Percentiles rank a stretch among this genome's conserved stretches.
These are phyloP conservation scores for Machimus atricapillus DNA, from an alignment of 2,888 invertebrate species.

Conservation along the genomic window DNA sequence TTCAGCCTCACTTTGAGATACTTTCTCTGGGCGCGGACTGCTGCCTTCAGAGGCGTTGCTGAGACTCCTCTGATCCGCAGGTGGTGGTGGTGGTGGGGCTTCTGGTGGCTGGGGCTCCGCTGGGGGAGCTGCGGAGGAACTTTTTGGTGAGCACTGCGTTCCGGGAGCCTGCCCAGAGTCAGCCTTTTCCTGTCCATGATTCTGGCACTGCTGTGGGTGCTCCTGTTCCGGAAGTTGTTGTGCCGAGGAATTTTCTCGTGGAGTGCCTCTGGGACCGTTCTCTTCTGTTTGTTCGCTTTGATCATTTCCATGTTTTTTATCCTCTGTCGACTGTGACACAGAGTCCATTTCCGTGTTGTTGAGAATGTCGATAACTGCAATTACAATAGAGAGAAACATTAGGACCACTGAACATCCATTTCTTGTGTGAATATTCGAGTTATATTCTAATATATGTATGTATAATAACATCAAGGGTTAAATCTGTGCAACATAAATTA, in stretches of 20 bases:
- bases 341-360: constrained; percentile 45
- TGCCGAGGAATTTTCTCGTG: background rate
- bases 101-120: background rate
- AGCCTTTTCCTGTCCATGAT: background rate
- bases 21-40: background rate
- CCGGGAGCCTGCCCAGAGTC: background rate
- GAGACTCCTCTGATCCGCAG: background rate
- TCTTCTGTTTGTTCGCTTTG: constrained; percentile 23
- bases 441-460: too few species aligned
- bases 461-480: too few species aligned
- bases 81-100: background rate
- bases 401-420: background rate
- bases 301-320: constrained; percentile 27
- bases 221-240: background rate
- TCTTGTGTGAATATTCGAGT: background rate
- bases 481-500: too few species aligned
- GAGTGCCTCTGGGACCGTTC: background rate
- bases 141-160: background rate
- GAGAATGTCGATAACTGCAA: constrained; percentile 40
- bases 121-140: background rate
- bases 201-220: background rate
- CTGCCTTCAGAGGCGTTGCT: background rate
- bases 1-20: constrained; percentile 36
- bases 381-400: background rate
- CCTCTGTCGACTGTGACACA: constrained; percentile 44